Conservation (phyloP, 2,797 vertebrate genomes). For the Leontopithecus rosalia region DNA sequence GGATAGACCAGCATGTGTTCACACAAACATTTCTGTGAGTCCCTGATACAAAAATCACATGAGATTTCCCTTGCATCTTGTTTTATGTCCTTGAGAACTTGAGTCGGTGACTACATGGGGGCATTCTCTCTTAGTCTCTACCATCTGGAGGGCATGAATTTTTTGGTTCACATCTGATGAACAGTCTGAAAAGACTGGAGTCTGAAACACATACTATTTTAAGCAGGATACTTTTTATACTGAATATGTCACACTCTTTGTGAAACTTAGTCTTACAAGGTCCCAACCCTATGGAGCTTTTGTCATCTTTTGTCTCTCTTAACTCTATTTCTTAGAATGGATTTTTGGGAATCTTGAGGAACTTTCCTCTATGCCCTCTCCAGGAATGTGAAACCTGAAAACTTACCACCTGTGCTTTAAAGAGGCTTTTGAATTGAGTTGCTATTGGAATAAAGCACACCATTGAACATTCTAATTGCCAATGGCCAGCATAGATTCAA, state of each 20-base stretch:
- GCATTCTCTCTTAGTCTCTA: background rate
- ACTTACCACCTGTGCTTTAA: background rate
- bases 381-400: background rate
- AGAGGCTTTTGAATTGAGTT: background rate
- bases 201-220: background rate
- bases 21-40: too few relatives aligned
- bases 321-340: background rate
- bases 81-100: background rate
- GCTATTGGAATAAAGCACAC: background rate
- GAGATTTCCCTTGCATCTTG: background rate
- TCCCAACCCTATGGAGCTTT: background rate
- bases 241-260: background rate
- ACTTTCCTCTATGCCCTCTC: background rate
- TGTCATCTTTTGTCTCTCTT: background rate
- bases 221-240: background rate
- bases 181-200: background rate
- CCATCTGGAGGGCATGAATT: background rate
- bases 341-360: background rate
- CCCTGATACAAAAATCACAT: too few relatives aligned
- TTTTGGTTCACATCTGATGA: background rate
- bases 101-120: too few relatives aligned
- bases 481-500: background rate
- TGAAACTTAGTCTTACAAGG: background rate
- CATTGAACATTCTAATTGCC: background rate
- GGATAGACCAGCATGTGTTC: too few relatives aligned